Conservation (phyloP, 2,113 vertebrate species). For the Triplophysa siluroides region DNA sequence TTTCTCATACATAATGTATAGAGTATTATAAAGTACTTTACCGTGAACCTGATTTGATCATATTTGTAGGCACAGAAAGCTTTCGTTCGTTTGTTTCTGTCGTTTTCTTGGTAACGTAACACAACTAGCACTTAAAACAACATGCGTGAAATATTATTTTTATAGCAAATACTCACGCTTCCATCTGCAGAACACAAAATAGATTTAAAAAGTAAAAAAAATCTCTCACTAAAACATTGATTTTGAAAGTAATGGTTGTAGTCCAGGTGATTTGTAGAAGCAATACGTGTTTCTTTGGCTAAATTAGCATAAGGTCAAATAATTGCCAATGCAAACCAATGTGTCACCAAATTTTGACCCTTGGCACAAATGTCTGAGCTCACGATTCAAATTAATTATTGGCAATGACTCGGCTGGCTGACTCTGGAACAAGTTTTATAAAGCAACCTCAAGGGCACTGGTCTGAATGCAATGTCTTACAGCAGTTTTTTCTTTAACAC, state of each 20-base stretch:
- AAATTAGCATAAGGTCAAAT: too few relatives aligned
- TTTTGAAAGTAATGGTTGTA: too few relatives aligned
- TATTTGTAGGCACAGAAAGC: neutral
- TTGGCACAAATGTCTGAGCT: slow-evolving; percentile 14
- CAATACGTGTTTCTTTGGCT: neutral
- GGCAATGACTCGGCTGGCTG: slow-evolving; percentile 33
- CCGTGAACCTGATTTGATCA: neutral
- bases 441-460: slow-evolving; percentile 39
- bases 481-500: neutral
- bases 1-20: neutral
- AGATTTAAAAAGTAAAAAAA: too few relatives aligned
- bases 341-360: slow-evolving; percentile 1
- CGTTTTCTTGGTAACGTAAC: neutral
- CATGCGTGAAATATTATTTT: neutral
- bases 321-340: slow-evolving; percentile 2
- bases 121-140: neutral
- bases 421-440: slow-evolving; percentile 22
- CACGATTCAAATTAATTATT: slow-evolving; percentile 24
- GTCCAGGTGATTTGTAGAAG: neutral
- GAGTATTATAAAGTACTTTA: neutral
- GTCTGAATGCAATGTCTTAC: neutral
- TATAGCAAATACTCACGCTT: too few relatives aligned
- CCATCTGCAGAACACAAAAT: too few relatives aligned
- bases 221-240: too few relatives aligned
- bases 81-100: neutral